These are phyloP conservation scores for Bicyclus anynana DNA, from an alignment of 1,140 invertebrate species.

Conservation along the genomic window DNA sequence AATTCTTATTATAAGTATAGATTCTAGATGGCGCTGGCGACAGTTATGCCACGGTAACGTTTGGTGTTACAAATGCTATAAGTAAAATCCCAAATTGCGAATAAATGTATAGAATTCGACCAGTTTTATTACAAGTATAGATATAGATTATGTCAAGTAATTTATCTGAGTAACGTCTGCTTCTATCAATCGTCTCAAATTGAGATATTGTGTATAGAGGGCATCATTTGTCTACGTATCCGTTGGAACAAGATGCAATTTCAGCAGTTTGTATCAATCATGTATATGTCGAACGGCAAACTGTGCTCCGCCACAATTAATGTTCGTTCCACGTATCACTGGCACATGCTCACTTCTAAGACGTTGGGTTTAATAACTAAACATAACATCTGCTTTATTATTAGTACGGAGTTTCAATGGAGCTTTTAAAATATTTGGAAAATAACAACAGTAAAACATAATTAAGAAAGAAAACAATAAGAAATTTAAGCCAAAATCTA, in stretches of 20 bases:
- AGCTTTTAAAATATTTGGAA: too few species aligned
- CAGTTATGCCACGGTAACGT: too few species aligned
- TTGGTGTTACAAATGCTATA: too few species aligned
- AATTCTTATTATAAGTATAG: too few species aligned
- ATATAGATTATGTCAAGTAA: background rate
- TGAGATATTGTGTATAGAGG: background rate
- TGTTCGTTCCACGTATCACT: conserved; percentile 20
- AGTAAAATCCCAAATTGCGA: too few species aligned
- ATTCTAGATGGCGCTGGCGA: too few species aligned
- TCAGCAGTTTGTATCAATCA: conserved; percentile 25
- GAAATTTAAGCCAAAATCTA: too few species aligned
- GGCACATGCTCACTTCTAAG: conserved; percentile 7
- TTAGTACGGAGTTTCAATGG: too few species aligned
- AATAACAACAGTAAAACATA: too few species aligned
- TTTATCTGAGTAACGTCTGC: background rate
- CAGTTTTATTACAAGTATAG: too few species aligned
- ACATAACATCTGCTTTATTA: background rate
- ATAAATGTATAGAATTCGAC: too few species aligned
- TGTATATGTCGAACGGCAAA: conserved; percentile 17
- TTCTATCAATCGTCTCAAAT: background rate
- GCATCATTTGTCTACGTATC: background rate
- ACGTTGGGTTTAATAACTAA: background rate
- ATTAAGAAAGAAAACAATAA: too few species aligned
- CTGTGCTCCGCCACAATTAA: conserved; percentile 23
- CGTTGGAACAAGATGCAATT: conserved; percentile 17